Evolutionary conservation across 2,797 vertebrate genomes (phyloP).

Genomic region (Orientallactaga sibirica): DNA sequence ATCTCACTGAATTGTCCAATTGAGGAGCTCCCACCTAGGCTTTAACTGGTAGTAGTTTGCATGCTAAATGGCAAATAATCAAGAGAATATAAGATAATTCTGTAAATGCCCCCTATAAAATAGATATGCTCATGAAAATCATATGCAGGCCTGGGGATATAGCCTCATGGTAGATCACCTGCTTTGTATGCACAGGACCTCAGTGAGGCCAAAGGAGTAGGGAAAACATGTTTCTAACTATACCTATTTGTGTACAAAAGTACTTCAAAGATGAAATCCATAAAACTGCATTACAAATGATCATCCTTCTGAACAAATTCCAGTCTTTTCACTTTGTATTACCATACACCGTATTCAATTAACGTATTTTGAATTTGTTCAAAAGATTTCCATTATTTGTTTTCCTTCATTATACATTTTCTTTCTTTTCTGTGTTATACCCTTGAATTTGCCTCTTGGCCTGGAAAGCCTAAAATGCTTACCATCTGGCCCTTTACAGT

Average conservation of each 20-base stretch:
- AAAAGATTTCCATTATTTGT: slow-evolving; percentile 14
- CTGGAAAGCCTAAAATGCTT: slow-evolving; percentile 41
- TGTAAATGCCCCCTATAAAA: slow-evolving; percentile 29
- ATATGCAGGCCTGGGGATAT: background rate
- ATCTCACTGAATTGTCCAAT: background rate
- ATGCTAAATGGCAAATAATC: slow-evolving; percentile 19
- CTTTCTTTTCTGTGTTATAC: background rate
- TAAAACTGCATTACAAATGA: background rate
- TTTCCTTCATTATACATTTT: background rate
- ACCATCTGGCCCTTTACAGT: slow-evolving; percentile 31
- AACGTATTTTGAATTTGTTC: slow-evolving; percentile 15
- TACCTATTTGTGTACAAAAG: background rate
- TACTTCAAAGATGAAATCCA: slow-evolving; percentile 40
- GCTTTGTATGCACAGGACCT: background rate
- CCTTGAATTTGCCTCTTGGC: slow-evolving; percentile 29
- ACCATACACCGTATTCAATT: slow-evolving; percentile 35
- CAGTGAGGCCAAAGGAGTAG: background rate
- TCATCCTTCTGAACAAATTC: background rate
- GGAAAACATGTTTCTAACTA: background rate
- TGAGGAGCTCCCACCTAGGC: background rate
- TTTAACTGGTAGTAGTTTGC: background rate
- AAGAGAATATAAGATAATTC: slow-evolving; percentile 52
- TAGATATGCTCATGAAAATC: slow-evolving; percentile 33
- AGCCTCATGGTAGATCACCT: background rate
- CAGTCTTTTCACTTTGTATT: slow-evolving; percentile 9